A percentile compares a stretch with the other conserved stretches of the same genome.
Conservation (phyloP, 1,140 invertebrate genomes). For the Meteorus sp. region DNA sequence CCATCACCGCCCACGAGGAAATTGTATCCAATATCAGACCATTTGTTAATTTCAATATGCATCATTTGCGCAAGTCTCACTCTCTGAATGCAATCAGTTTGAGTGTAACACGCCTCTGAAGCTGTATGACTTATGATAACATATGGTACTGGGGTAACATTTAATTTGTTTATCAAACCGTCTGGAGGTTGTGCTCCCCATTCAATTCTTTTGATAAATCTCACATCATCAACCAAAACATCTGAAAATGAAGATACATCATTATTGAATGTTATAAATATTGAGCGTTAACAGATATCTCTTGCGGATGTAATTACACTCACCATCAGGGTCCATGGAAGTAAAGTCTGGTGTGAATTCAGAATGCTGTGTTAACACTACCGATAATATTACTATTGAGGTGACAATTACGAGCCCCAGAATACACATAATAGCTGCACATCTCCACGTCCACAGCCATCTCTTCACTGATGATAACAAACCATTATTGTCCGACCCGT, state of each 20-base stretch:
- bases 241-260: conserved; percentile 25
- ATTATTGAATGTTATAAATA: conserved; percentile 4
- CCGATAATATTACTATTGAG: conserved; percentile 29
- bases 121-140: conserved; percentile 79
- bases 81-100: conserved; percentile 55
- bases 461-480: conserved; percentile 27
- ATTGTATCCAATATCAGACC: conserved; percentile 73
- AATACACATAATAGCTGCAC: conserved; percentile 30
- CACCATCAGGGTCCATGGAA: conserved; percentile 20
- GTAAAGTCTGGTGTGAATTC: neutral
- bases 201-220: conserved; percentile 60
- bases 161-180: conserved; percentile 50
- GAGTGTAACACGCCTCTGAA: conserved; percentile 57
- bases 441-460: conserved; percentile 42
- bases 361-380: conserved; percentile 10
- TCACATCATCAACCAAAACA: conserved; percentile 39
- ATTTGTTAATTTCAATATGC: conserved; percentile 70
- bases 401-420: conserved; percentile 31
- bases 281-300: neutral
- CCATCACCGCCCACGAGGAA: conserved; percentile 81
- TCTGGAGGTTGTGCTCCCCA: conserved; percentile 67
- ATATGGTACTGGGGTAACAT: conserved; percentile 65
- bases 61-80: conserved; percentile 70
- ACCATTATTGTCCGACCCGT: no score
- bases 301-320: neutral